These are phyloP conservation scores for Petromus typicus DNA, from an alignment of 2,113 vertebrate species.

Conservation along the genomic window DNA sequence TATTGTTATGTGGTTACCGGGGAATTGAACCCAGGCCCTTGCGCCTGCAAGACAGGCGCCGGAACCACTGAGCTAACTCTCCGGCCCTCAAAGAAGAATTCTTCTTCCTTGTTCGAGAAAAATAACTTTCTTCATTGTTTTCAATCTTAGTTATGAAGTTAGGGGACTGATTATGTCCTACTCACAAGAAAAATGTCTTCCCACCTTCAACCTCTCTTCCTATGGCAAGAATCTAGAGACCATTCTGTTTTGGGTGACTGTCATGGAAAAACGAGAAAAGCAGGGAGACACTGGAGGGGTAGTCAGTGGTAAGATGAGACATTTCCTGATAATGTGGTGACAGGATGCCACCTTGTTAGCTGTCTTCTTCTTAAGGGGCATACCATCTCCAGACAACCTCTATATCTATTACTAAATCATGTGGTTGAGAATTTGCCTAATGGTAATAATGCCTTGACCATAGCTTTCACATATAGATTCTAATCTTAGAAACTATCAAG, in stretches of 20 bases:
- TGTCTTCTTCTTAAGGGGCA: background rate
- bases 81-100: too few species aligned
- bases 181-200: background rate
- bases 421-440: background rate
- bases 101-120: background rate
- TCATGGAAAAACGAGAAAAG: background rate
- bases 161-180: background rate
- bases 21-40: too few species aligned
- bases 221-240: background rate
- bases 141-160: constrained; percentile 20
- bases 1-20: too few species aligned
- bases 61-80: too few species aligned
- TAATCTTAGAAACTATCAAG: background rate
- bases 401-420: background rate
- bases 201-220: background rate
- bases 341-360: background rate
- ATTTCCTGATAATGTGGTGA: background rate
- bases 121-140: background rate
- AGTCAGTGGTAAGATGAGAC: too few species aligned
- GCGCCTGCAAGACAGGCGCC: too few species aligned
- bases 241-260: background rate
- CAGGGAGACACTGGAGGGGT: accelerated
- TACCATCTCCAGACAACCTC: background rate
- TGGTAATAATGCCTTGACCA: background rate
- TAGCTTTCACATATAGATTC: background rate